phyloP scores from a whole-genome alignment of 1,140 invertebrate species.

The Bombyx mori region DNA sequence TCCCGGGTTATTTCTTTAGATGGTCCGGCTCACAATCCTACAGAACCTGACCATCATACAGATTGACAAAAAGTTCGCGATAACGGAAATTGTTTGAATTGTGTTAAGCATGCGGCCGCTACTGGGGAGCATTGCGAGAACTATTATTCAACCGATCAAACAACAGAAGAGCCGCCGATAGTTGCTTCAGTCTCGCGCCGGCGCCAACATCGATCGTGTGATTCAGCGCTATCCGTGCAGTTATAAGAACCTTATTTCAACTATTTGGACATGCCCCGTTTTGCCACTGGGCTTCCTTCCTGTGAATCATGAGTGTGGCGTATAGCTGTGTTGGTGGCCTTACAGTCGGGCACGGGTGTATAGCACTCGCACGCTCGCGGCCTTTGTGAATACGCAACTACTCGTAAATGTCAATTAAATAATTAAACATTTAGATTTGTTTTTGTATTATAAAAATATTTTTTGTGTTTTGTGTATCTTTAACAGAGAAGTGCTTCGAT shows the following conservation, averaged over 20 bases:
- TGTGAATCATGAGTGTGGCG: slow-evolving; percentile 52
- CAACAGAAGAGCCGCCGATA: slow-evolving; percentile 33
- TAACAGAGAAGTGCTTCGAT: slow-evolving; percentile 27
- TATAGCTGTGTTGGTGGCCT: slow-evolving; percentile 19
- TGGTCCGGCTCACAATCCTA: too few relatives aligned
- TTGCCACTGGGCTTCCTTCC: slow-evolving; percentile 48
- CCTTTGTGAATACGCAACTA: slow-evolving; percentile 28
- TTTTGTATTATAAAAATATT: slow-evolving; percentile 9
- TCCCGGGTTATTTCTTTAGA: too few relatives aligned
- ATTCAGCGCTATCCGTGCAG: slow-evolving; percentile 28
- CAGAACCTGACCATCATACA: too few relatives aligned
- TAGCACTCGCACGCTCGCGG: slow-evolving; percentile 23
- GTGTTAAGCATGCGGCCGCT: neutral
- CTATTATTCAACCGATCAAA: slow-evolving; percentile 1
- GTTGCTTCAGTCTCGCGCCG: slow-evolving; percentile 43
- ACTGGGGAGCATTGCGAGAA: slow-evolving; percentile 11
- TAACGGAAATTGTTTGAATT: neutral
- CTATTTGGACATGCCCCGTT: slow-evolving; percentile 59
- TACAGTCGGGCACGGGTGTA: slow-evolving; percentile 31
- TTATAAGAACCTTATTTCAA: slow-evolving; percentile 35
- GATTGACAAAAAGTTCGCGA: neutral
- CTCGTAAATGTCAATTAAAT: slow-evolving; percentile 19
- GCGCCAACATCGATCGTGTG: slow-evolving; percentile 54
- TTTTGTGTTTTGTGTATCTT: slow-evolving; percentile 7
- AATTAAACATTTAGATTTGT: slow-evolving; percentile 11